Evolutionary conservation across 2,113 vertebrate species (phyloP).

Genomic region (Casuarius casuarius): DNA sequence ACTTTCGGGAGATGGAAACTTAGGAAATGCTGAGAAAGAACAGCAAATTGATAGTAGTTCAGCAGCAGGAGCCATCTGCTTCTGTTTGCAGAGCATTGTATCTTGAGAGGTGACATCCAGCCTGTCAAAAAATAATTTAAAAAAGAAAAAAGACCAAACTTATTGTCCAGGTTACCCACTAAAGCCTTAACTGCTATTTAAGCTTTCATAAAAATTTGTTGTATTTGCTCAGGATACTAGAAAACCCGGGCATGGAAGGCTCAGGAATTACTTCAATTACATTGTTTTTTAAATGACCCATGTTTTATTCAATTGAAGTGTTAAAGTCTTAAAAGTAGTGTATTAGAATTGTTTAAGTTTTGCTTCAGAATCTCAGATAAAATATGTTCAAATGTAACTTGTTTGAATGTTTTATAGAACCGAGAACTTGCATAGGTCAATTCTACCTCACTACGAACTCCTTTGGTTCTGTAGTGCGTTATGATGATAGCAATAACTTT

Average conservation of each 20-base stretch:
- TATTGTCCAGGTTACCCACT: neutral
- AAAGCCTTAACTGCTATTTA: neutral
- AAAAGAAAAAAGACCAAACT: neutral
- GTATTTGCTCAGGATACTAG: neutral
- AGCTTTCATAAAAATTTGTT: neutral
- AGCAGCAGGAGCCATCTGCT: constrained; percentile 56
- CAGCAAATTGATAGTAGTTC: constrained; percentile 23
- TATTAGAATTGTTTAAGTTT: neutral
- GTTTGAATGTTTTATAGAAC: neutral
- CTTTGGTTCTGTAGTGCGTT: neutral
- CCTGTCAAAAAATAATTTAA: neutral
- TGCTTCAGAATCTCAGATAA: neutral
- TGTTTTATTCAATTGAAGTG: neutral
- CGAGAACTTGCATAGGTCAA: neutral
- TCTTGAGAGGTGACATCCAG: neutral
- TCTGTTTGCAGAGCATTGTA: constrained; percentile 3
- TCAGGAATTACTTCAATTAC: neutral
- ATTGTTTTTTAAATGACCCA: neutral
- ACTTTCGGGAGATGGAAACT: neutral
- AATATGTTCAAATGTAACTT: neutral
- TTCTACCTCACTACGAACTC: neutral
- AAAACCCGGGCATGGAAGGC: neutral
- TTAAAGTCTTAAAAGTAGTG: neutral
- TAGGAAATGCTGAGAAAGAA: constrained; percentile 50
- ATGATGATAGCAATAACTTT: neutral